A percentile compares a stretch with the other conserved stretches of the same genome.
These are phyloP conservation scores for Strix uralensis DNA, from an alignment of 2,113 vertebrate species.

Conservation along the genomic window DNA sequence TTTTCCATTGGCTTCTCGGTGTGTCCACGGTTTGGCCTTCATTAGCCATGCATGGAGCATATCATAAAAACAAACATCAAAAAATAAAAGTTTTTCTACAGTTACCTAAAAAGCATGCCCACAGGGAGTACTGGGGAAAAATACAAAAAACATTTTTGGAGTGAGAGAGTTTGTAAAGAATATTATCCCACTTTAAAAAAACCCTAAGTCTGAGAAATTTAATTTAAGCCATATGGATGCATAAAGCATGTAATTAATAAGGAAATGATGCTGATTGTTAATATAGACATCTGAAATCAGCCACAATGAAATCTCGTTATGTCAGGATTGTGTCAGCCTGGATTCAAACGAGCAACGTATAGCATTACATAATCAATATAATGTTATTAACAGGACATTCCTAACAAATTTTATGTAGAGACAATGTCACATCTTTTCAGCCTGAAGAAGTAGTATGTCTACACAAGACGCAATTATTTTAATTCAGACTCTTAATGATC, in stretches of 20 bases:
- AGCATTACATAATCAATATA: not conserved
- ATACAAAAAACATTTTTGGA: not conserved
- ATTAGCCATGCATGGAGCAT: not conserved
- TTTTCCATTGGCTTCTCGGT: constrained; percentile 31
- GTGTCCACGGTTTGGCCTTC: constrained; percentile 23
- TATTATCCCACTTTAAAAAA: not conserved
- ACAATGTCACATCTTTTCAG: not conserved
- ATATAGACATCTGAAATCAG: constrained; percentile 49
- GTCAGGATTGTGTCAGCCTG: not conserved
- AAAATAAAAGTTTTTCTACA: not conserved
- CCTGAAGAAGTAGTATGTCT: not conserved
- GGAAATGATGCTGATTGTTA: constrained; percentile 41
- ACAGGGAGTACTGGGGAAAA: not conserved
- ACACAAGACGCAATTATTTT: not conserved
- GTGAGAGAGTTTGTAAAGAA: not conserved
- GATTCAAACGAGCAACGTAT: not conserved
- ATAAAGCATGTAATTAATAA: constrained; percentile 45
- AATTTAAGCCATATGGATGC: constrained; percentile 23
- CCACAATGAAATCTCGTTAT: not conserved
- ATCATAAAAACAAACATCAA: constrained; percentile 45
- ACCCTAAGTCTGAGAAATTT: not conserved
- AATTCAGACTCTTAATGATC: constrained; percentile 6
- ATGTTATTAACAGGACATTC: not conserved
- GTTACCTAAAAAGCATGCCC: constrained; percentile 20
- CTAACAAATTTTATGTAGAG: not conserved